Conservation (phyloP, 2,888 invertebrate species). For the Leucozona laternaria region DNA sequence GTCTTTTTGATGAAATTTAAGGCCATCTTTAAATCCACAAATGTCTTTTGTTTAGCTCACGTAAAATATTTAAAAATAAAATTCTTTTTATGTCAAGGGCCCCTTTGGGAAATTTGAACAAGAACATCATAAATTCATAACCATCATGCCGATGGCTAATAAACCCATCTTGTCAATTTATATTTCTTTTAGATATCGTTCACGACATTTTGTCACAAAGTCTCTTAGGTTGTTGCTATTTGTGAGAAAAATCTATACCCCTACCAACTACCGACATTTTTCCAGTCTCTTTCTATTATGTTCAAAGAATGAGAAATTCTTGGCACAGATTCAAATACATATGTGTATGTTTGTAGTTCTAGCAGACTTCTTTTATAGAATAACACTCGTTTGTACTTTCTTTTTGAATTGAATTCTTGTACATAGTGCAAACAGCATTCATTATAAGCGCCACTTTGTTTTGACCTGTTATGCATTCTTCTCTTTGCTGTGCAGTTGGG, state of each 20-base stretch:
- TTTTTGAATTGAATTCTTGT: constrained; percentile 52
- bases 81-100: neutral
- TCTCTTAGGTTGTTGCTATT: constrained; percentile 47
- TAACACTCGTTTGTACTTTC: constrained; percentile 34
- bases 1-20: too few species aligned
- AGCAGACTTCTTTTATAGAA: constrained; percentile 6
- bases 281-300: neutral
- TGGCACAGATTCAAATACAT: constrained; percentile 62
- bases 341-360: too few species aligned
- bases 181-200: neutral
- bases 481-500: neutral
- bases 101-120: neutral
- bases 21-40: too few species aligned
- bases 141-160: neutral
- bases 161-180: constrained; percentile 3
- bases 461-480: constrained; percentile 2
- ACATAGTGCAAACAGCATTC: neutral
- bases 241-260: neutral
- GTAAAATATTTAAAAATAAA: neutral
- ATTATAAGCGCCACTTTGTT: constrained; percentile 54
- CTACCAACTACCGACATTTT: constrained; percentile 6
- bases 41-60: too few species aligned
- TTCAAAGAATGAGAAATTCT: constrained; percentile 11
- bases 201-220: constrained; percentile 19
- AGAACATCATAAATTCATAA: neutral